phyloP scores from a whole-genome alignment of 2,797 vertebrate species.

The Myotis pilosus region DNA sequence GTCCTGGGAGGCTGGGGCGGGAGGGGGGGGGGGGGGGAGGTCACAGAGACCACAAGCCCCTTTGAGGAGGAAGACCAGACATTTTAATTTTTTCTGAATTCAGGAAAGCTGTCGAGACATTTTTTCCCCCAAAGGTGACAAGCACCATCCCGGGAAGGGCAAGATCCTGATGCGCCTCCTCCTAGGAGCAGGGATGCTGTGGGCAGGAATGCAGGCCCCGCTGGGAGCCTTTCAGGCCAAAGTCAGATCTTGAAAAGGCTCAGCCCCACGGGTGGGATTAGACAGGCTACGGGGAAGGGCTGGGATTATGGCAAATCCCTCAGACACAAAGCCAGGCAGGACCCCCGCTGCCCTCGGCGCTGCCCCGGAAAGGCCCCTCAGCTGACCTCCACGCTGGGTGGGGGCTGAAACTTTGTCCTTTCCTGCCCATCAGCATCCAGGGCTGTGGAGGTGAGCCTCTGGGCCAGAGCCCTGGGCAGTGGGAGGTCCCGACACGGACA shows the following conservation, averaged over 20 bases:
- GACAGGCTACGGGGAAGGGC: constrained; percentile 67
- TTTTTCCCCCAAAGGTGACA: neutral
- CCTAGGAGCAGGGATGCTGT: constrained; percentile 44
- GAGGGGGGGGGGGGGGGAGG: too few species aligned
- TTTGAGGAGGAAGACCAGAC: neutral
- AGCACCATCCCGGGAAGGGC: neutral
- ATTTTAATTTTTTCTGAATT: neutral
- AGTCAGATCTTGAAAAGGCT: constrained; percentile 76
- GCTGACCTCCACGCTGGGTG: constrained; percentile 28
- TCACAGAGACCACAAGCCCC: neutral
- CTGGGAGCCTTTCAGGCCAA: constrained; percentile 75
- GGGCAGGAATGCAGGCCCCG: constrained; percentile 77
- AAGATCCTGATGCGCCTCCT: neutral
- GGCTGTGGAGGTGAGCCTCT: neutral
- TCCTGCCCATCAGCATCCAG: constrained; percentile 9
- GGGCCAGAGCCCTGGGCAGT: neutral
- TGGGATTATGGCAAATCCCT: constrained; percentile 83
- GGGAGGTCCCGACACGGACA: neutral
- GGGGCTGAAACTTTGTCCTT: constrained; percentile 41
- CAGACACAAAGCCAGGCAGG: constrained; percentile 75
- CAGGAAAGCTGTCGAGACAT: neutral
- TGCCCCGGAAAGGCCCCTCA: constrained; percentile 36
- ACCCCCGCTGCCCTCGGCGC: neutral
- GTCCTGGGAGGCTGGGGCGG: too few species aligned
- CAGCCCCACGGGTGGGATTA: constrained; percentile 74